Evolutionary conservation across 1,140 invertebrate genomes (phyloP).

Genomic region (Bombus soroeensis): DNA sequence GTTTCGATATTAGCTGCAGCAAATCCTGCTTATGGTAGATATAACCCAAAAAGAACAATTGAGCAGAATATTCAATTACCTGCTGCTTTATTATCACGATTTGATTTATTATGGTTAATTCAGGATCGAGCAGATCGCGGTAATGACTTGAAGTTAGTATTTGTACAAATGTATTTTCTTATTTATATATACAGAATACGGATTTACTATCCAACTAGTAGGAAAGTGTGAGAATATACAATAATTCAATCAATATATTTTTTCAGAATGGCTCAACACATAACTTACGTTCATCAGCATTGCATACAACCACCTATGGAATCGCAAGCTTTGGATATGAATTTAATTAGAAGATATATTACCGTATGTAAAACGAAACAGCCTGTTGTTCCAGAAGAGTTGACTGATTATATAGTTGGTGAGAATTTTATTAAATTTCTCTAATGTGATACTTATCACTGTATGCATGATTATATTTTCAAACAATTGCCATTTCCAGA

Average conservation of each 20-base stretch:
- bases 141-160: conserved; percentile 91
- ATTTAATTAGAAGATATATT: conserved; percentile 96
- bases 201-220: too few species aligned
- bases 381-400: conserved; percentile 92
- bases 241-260: conserved; percentile 22
- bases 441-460: neutral
- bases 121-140: conserved; percentile 97
- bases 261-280: conserved; percentile 95
- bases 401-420: conserved; percentile 96
- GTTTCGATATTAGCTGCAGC: conserved; percentile 99
- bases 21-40: conserved; percentile 99
- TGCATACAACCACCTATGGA: conserved; percentile 92
- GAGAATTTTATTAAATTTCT: conserved; percentile 70
- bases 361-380: conserved; percentile 94
- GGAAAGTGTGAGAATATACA: neutral
- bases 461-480: neutral
- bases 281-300: conserved; percentile 98
- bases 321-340: conserved; percentile 94
- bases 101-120: conserved; percentile 99
- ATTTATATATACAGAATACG: conserved; percentile 4
- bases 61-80: conserved; percentile 99
- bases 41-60: conserved; percentile 97
- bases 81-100: conserved; percentile 98
- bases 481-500: conserved; percentile 76
- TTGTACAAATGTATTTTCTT: neutral